Evolutionary conservation across 2,113 vertebrate species (phyloP).

Genomic region (Willisornis vidua): DNA sequence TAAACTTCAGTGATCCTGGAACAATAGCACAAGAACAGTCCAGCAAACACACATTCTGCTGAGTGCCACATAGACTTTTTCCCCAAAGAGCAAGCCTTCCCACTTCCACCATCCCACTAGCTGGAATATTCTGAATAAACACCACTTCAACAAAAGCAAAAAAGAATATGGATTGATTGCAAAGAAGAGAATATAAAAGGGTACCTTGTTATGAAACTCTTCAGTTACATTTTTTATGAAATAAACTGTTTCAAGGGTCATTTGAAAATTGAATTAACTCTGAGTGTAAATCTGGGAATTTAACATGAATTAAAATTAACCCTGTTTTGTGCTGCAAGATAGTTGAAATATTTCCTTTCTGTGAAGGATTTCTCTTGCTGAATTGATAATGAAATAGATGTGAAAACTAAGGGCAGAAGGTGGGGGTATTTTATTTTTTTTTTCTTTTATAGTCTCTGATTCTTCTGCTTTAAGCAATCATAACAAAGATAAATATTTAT

Average conservation of each 20-base stretch:
- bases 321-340: background rate
- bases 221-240: background rate
- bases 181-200: background rate
- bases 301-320: background rate
- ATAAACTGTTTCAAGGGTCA: background rate
- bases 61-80: background rate
- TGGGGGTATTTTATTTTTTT: background rate
- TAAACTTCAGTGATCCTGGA: background rate
- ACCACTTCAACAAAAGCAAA: background rate
- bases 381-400: background rate
- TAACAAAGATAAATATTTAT: slow-evolving; percentile 50
- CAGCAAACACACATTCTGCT: background rate
- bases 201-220: background rate
- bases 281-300: background rate
- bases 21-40: background rate
- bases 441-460: background rate
- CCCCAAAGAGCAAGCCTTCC: background rate
- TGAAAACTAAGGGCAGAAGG: slow-evolving; percentile 15
- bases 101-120: background rate
- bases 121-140: background rate
- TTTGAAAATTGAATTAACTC: background rate
- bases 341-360: background rate
- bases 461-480: slow-evolving; percentile 9
- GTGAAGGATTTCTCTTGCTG: background rate
- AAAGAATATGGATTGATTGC: background rate